phyloP scores from a whole-genome alignment of 2,113 vertebrate genomes.

The Myrmophylax atrothorax region DNA sequence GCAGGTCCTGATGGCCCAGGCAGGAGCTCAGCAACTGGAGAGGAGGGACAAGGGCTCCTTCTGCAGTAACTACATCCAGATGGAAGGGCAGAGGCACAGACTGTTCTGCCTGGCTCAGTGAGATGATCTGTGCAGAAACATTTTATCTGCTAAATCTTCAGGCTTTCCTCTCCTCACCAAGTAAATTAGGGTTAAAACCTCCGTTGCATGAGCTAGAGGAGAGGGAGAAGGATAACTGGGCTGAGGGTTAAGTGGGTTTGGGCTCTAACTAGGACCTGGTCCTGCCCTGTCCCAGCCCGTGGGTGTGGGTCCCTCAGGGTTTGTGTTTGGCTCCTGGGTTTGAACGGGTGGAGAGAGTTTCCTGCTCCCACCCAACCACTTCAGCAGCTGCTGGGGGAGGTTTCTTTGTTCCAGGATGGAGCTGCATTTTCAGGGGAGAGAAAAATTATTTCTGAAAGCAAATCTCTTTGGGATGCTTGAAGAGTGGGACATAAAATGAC shows the following conservation, averaged over 20 bases:
- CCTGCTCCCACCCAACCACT: background rate
- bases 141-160: background rate
- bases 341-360: background rate
- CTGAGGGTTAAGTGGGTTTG: background rate
- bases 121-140: rapidly evolving
- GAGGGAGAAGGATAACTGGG: background rate
- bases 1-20: background rate
- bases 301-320: background rate
- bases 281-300: background rate
- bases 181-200: background rate
- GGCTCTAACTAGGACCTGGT: background rate
- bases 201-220: background rate
- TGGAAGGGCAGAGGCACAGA: background rate
- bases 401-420: background rate
- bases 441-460: background rate
- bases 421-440: background rate
- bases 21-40: background rate
- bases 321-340: background rate
- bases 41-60: background rate
- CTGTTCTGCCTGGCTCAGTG: background rate
- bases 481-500: background rate
- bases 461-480: background rate
- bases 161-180: background rate
- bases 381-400: background rate
- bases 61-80: rapidly evolving